Conservation (phyloP, 2,797 vertebrate species). For the Rhynchonycteris naso region DNA sequence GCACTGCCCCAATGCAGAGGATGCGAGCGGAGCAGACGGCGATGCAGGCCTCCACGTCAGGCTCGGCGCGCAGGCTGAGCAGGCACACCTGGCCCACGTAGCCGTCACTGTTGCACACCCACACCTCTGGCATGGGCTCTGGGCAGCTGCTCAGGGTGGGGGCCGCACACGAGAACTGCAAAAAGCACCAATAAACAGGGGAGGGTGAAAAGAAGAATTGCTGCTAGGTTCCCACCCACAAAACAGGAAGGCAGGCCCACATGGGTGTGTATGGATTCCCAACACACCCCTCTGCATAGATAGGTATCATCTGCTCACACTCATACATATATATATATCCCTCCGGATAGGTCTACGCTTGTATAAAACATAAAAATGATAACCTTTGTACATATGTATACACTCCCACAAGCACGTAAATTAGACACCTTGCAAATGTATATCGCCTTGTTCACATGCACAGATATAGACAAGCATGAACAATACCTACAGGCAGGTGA, state of each 20-base stretch:
- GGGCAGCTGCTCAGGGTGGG: conserved; percentile 95
- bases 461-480: background rate
- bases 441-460: background rate
- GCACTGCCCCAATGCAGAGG: conserved; percentile 97
- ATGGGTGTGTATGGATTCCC: background rate
- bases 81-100: conserved; percentile 99
- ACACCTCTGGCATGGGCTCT: conserved; percentile 95
- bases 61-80: conserved; percentile 95
- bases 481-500: background rate
- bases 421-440: background rate
- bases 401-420: background rate
- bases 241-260: background rate
- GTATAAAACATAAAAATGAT: background rate
- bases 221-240: background rate
- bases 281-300: background rate
- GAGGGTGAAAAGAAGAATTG: background rate
- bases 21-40: conserved; percentile 97
- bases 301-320: background rate
- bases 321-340: background rate
- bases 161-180: conserved; percentile 95
- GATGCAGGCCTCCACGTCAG: conserved; percentile 97
- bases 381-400: background rate
- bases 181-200: background rate
- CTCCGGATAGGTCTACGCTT: background rate
- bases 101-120: conserved; percentile 99